Conservation (phyloP, 2,113 vertebrate genomes). For the Cyprinodon tularosa region DNA sequence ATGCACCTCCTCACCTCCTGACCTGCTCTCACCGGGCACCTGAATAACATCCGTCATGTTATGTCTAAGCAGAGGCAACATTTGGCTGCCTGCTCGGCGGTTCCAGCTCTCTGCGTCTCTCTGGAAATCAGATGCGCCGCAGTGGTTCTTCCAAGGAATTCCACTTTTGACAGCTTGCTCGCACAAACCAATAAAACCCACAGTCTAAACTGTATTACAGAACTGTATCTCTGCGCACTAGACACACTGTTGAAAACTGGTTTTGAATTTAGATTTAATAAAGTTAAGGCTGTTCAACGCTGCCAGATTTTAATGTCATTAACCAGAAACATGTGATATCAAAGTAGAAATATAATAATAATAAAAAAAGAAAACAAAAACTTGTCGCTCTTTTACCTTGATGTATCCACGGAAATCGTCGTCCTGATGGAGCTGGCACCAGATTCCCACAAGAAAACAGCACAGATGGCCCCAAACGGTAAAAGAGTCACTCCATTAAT, state of each 20-base stretch:
- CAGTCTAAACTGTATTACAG: not conserved
- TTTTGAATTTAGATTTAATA: conserved; percentile 11
- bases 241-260: conserved; percentile 11
- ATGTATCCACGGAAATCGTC: conserved; percentile 66
- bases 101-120: conserved; percentile 44
- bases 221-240: not conserved
- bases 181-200: conserved; percentile 31
- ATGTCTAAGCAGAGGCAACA: conserved; percentile 50
- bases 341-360: not conserved
- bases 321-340: not conserved
- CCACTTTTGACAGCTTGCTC: conserved; percentile 36
- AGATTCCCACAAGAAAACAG: conserved; percentile 68
- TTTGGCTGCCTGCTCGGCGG: conserved; percentile 49
- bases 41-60: conserved; percentile 66
- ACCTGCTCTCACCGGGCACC: conserved; percentile 46
- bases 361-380: not conserved
- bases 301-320: not conserved
- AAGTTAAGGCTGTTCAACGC: not conserved
- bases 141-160: conserved; percentile 51
- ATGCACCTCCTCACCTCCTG: conserved; percentile 47
- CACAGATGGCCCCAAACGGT: conserved; percentile 64
- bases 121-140: conserved; percentile 36
- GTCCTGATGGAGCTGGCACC: conserved; percentile 70
- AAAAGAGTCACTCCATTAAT: conserved; percentile 67
- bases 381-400: conserved; percentile 45